These are phyloP conservation scores for Alloplasta piceator DNA, from an alignment of 2,888 invertebrate species.

Conservation along the genomic window DNA sequence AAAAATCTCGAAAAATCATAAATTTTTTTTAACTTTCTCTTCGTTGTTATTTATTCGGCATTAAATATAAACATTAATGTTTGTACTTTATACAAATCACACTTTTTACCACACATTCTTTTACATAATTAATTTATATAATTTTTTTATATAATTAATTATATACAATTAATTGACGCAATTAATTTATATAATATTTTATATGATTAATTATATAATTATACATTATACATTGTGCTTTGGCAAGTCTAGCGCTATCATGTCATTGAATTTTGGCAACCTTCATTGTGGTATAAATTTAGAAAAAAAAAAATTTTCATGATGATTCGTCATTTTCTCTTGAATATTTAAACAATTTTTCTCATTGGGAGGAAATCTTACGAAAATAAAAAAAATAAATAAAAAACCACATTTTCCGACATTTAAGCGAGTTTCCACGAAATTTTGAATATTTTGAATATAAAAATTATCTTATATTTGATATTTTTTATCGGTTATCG, in stretches of 20 bases:
- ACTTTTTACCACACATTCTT: constrained; percentile 37
- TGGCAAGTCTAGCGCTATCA: constrained; percentile 82
- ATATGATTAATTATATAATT: constrained; percentile 57
- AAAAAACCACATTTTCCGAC: too few relatives aligned
- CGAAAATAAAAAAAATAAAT: too few relatives aligned
- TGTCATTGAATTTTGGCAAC: constrained; percentile 76
- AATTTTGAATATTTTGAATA: too few relatives aligned
- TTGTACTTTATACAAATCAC: constrained; percentile 64
- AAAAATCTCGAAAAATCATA: constrained; percentile 25
- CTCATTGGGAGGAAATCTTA: too few relatives aligned
- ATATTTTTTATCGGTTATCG: too few relatives aligned
- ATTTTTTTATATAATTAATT: constrained; percentile 54
- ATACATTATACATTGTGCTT: constrained; percentile 79
- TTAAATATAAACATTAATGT: constrained; percentile 50
- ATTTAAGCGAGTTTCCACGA: too few relatives aligned
- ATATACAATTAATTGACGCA: constrained; percentile 57
- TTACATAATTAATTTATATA: constrained; percentile 51
- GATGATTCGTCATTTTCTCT: constrained; percentile 14
- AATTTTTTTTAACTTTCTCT: constrained; percentile 9
- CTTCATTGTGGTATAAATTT: constrained; percentile 27
- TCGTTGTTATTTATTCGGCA: constrained; percentile 55
- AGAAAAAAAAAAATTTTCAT: background rate
- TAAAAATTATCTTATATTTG: too few relatives aligned
- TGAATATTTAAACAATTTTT: constrained; percentile 32
- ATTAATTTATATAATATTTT: too few relatives aligned